Evolutionary conservation across 2,113 vertebrate genomes (phyloP).

Genomic region (Hippolais icterina): DNA sequence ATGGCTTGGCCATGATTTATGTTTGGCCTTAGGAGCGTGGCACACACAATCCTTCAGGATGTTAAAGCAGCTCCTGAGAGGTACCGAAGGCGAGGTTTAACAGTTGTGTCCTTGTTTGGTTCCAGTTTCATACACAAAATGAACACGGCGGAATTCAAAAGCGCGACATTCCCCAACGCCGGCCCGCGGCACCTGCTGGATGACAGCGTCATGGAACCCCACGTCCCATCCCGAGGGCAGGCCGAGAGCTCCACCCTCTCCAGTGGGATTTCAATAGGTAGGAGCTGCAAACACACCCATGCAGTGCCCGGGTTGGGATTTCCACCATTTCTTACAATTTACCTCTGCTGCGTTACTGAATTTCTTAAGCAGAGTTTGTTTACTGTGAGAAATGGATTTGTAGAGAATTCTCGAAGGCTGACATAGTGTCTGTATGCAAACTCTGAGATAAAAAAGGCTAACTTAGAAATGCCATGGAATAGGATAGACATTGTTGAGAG

Average conservation of each 20-base stretch:
- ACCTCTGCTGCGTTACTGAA: fast-evolving
- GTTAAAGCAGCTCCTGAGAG: not conserved
- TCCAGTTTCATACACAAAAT: constrained; percentile 96
- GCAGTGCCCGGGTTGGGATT: not conserved
- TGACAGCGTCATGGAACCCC: constrained; percentile 96
- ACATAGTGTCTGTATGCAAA: too few relatives aligned
- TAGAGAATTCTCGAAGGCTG: too few relatives aligned
- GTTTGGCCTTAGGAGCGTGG: fast-evolving
- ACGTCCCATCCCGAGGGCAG: constrained; percentile 87
- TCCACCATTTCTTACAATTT: not conserved
- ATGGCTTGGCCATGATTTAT: not conserved
- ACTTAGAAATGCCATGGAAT: too few relatives aligned
- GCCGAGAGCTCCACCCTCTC: constrained; percentile 96
- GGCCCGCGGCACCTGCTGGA: constrained; percentile 94
- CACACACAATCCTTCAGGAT: not conserved
- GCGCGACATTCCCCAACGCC: constrained; percentile 96
- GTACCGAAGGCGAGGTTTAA: not conserved
- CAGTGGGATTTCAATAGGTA: constrained; percentile 96
- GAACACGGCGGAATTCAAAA: constrained; percentile 96
- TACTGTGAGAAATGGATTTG: too few relatives aligned
- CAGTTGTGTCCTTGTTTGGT: not conserved
- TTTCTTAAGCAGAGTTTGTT: not conserved
- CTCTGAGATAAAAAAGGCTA: too few relatives aligned
- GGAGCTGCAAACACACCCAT: not conserved
- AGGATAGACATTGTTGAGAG: too few relatives aligned